Conservation (phyloP, 2,888 invertebrate genomes). For the Heliothis peltigera region DNA sequence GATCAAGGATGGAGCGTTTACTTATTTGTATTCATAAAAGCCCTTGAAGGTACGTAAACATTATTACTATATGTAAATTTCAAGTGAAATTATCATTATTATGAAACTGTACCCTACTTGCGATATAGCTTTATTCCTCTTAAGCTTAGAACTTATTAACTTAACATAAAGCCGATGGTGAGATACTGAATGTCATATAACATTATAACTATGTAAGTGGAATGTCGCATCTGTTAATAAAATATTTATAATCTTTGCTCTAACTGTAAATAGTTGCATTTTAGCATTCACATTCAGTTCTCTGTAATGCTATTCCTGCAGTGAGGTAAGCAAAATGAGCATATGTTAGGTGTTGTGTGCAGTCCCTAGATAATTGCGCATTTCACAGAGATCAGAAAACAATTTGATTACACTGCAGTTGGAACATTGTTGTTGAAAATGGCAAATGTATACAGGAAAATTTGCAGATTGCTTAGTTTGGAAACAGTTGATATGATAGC, state of each 20-base stretch:
- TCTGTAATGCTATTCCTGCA: slow-evolving; percentile 69
- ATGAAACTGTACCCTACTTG: too few relatives aligned
- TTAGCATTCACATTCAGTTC: slow-evolving; percentile 59
- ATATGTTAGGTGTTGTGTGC: slow-evolving; percentile 56
- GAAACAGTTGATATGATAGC: slow-evolving; percentile 13
- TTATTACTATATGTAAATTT: too few relatives aligned
- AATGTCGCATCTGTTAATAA: slow-evolving; percentile 30
- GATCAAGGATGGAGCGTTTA: too few relatives aligned
- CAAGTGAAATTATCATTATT: too few relatives aligned
- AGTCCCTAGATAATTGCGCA: slow-evolving; percentile 65
- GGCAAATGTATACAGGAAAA: slow-evolving; percentile 35
- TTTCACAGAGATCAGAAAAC: slow-evolving; percentile 70
- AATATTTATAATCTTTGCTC: slow-evolving; percentile 44
- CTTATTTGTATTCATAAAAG: too few relatives aligned
- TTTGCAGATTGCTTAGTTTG: slow-evolving; percentile 43
- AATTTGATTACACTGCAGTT: slow-evolving; percentile 61
- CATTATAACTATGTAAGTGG: background rate
- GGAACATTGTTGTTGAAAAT: slow-evolving; percentile 49
- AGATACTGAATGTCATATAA: slow-evolving; percentile 26
- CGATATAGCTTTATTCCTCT: slow-evolving; percentile 8
- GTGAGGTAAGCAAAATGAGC: slow-evolving; percentile 73
- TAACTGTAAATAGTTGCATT: slow-evolving; percentile 69
- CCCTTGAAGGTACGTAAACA: too few relatives aligned
- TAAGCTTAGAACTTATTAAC: slow-evolving; percentile 40
- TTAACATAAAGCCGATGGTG: slow-evolving; percentile 35